phyloP scores from a whole-genome alignment of 2,113 vertebrate species.

The Catharus bicknelli region DNA sequence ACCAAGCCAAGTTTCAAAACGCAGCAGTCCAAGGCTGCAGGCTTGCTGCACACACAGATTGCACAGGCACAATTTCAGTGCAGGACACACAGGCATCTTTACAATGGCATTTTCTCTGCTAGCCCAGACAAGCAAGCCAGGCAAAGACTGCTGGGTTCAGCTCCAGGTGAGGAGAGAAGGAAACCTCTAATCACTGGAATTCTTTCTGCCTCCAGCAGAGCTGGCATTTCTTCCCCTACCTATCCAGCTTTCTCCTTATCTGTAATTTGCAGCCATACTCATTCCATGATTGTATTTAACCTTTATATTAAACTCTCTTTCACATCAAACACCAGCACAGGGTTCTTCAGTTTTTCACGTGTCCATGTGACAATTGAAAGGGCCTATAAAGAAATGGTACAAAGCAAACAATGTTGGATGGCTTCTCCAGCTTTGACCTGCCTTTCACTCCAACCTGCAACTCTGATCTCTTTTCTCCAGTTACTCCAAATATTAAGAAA shows the following conservation, averaged over 20 bases:
- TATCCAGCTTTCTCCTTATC: neutral
- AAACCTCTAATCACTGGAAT: neutral
- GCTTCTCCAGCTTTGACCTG: neutral
- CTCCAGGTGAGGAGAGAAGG: neutral
- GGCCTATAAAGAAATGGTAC: neutral
- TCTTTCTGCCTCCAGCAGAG: neutral
- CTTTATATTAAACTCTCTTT: neutral
- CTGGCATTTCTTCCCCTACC: neutral
- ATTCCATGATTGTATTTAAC: neutral
- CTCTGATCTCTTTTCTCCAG: neutral
- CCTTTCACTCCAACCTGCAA: neutral
- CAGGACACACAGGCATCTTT: rapidly evolving
- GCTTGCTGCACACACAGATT: neutral
- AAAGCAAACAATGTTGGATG: neutral
- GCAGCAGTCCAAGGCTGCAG: neutral
- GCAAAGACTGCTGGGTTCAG: neutral
- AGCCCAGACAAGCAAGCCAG: neutral
- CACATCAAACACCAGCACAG: neutral
- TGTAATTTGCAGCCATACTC: neutral
- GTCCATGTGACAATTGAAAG: neutral
- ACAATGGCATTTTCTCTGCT: neutral
- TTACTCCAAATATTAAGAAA: neutral
- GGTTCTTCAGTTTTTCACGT: neutral
- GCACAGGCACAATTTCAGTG: neutral
- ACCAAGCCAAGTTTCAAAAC: neutral